Evolutionary conservation across 53 echinoderm and acorn worm species (phyloP), one percentile per base, ranked within the genome.

Genomic region (Arbacia lixula): DNA sequence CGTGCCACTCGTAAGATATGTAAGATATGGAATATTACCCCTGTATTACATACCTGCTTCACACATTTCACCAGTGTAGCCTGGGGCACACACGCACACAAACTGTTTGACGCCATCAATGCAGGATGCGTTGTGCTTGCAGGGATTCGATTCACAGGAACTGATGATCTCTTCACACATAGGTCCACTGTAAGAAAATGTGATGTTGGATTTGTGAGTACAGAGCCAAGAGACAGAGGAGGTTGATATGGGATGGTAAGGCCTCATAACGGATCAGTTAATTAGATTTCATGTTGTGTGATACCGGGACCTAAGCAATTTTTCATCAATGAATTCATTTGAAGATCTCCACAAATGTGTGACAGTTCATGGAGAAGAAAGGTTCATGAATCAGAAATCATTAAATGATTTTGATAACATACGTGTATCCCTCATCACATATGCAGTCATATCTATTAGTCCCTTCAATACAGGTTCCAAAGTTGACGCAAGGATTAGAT

Each of bases 381-480:
- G n/a, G n/a, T n/a, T n/a, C n/a, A n/a, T n/a, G n/a, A n/a, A n/a
- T n/a, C n/a, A n/a, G n/a, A n/a, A n/a, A n/a, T n/a, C n/a, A n/a
- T n/a, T n/a, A n/a, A n/a, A n/a, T n/a, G n/a, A n/a, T n/a, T n/a
- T n/a, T n/a, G n/a, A n/a, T n/a, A n/a, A 71, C 49, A 42, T 54
- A 75, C 75, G 20, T 9, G 22, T 75, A 75, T 29, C 75, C 75
- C 30, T 52, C 53, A 3, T 33, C 21, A 20, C 75, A 75, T 1
- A 53, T 31, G 35, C 75, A 75, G 29, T 32, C 33, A 54, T 34
- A 75, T 19, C 54, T 16, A 54, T 75, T 19, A n/a, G 36, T 54
- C 53, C 54, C 75, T n/a, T 75, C 75, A 6, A 75, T 54, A 35
- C 75, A 75, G 51, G 75, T 75, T 24, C 75, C 74, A 53, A 5